These are phyloP conservation scores for Cichladusa arquata DNA, from an alignment of 2,113 vertebrate genomes.

Conservation along the genomic window DNA sequence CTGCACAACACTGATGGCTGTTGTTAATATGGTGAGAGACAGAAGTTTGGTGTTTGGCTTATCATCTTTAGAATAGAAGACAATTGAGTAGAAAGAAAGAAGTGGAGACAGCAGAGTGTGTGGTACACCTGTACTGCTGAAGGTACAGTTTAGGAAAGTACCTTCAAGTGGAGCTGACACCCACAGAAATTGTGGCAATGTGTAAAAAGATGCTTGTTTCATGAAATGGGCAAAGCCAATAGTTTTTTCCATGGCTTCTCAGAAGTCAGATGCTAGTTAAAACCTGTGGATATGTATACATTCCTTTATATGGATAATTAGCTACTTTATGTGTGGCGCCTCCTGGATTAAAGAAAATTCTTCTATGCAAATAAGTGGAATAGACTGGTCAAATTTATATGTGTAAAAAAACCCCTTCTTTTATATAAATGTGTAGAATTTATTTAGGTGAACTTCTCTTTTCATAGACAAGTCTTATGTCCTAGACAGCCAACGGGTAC, in stretches of 20 bases:
- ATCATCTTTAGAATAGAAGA: not conserved
- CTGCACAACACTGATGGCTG: not conserved
- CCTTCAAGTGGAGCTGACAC: conserved; percentile 21
- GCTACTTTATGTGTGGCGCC: conserved; percentile 76
- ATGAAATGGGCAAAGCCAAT: conserved; percentile 60
- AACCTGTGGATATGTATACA: conserved; percentile 76
- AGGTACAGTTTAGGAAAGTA: not conserved
- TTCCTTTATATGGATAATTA: conserved; percentile 75
- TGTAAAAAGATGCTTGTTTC: conserved; percentile 20
- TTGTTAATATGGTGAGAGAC: not conserved
- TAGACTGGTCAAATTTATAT: conserved; percentile 42
- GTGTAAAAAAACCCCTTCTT: not conserved
- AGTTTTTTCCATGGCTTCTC: conserved; percentile 59
- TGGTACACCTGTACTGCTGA: not conserved
- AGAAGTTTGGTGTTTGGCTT: not conserved
- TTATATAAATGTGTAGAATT: conserved; percentile 53
- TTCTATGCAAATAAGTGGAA: conserved; percentile 65
- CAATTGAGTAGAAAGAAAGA: not conserved
- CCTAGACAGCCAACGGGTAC: conserved; percentile 5
- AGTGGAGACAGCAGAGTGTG: not conserved
- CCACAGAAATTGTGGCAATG: not conserved
- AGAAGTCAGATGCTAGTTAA: conserved; percentile 73
- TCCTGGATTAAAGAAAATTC: conserved; percentile 79
- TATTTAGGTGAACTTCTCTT: conserved; percentile 9
- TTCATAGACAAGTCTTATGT: conserved; percentile 11